Base-by-base conservation (phyloP, 2,888 invertebrate species). In the Agrochola circellaris region DNA sequence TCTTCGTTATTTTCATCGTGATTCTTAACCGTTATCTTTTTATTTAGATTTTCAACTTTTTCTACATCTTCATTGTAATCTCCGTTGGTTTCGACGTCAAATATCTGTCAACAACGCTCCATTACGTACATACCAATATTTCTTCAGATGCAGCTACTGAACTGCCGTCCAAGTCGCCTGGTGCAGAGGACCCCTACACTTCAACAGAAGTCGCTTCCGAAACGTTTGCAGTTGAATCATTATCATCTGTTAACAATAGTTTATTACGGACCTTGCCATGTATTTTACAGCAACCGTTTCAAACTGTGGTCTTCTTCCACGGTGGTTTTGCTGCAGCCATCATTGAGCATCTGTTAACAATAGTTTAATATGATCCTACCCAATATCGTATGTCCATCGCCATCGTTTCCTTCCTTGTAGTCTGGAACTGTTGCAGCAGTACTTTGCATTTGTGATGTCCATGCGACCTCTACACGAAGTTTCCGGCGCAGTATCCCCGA, bases 51-150 rank as follows among this genome's bases (percentile, higher is more conserved):
- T 51, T 34, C 0, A 30, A 30, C 23, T 42, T 42, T 73, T 23
- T 74, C 11, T 30, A 38, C n/a, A 42, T 26, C 34, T 62, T 61
- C 34, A 26, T 17, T 42, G 30, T 64, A 56, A 11, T 48, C 20
- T 11, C 17, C 0, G 15, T 23, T 17, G n/a, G n/a, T 58, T 17
- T 58, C 3, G 8, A 13, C 11, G 38, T 26, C 8, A 23, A 67
- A 78, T 78, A 78, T 81, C 75, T 86, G 77, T 67, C 67, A 85
- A 81, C 70, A 81, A 81, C 8, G 4, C 34, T 67, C 7, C n/a
- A 58, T 81, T 65, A 62, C 15, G 17, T 81, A 80, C 69, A 66
- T 73, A 81, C 65, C 83, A 60, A 51, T 42, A 58, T 26, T 56
- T 61, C 7, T 48, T 67, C 56, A 51, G n/a, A 23, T 26, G 34